phyloP scores from a whole-genome alignment of 2,888 invertebrate species.

The Dasysyrphus tricinctus region DNA sequence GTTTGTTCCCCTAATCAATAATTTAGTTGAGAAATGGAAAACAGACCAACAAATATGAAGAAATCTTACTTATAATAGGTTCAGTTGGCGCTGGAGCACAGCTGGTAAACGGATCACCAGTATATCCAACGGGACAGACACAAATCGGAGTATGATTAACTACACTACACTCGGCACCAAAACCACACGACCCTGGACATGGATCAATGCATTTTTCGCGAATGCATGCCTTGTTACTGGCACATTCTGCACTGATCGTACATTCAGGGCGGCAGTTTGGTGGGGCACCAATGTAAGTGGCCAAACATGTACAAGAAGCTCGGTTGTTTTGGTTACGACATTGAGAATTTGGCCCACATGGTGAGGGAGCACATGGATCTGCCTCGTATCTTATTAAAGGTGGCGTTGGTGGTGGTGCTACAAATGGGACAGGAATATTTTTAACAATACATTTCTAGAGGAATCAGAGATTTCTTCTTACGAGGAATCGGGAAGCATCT shows the following conservation, averaged over 20 bases:
- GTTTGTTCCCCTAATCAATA: conserved; percentile 81
- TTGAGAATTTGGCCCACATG: conserved; percentile 87
- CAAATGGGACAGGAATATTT: background rate
- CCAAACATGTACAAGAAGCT: conserved; percentile 88
- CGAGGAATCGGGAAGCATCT: conserved; percentile 85
- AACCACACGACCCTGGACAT: conserved; percentile 88
- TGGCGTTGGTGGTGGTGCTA: conserved; percentile 79
- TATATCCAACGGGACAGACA: conserved; percentile 85
- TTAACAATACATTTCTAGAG: background rate
- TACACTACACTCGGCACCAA: conserved; percentile 86
- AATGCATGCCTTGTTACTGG: conserved; percentile 88
- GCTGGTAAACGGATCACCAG: conserved; percentile 85
- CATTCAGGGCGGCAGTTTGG: conserved; percentile 90
- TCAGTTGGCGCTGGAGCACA: conserved; percentile 81
- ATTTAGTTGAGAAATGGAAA: conserved; percentile 47
- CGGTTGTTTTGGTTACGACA: conserved; percentile 85
- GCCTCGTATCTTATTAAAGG: conserved; percentile 78
- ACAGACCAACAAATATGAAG: conserved; percentile 18
- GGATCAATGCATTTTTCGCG: conserved; percentile 88
- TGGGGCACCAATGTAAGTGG: conserved; percentile 87
- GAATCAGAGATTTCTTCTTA: conserved; percentile 77
- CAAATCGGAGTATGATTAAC: conserved; percentile 88
- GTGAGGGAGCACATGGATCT: conserved; percentile 88
- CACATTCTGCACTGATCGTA: conserved; percentile 88
- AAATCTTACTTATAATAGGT: conserved; percentile 78